A percentile compares a stretch with the other conserved stretches of the same genome.
Conservation (phyloP, 2,888 invertebrate species). For the Limnephilus marmoratus region DNA sequence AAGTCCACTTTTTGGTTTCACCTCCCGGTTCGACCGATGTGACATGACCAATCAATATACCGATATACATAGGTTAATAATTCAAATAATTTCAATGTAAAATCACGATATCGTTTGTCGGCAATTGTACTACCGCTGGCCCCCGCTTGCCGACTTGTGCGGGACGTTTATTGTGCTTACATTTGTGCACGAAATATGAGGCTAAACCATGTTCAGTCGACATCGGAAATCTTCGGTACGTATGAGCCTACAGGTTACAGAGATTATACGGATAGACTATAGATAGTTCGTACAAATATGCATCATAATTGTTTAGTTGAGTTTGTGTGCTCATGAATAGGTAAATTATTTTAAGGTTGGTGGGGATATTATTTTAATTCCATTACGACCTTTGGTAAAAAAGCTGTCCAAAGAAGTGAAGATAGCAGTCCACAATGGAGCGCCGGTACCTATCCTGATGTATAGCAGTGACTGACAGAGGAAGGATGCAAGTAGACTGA, state of each 20-base stretch:
- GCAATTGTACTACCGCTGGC: slow-evolving; percentile 43
- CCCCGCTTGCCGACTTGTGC: slow-evolving; percentile 8
- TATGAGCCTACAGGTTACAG: too few species aligned
- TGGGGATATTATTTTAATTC: too few species aligned
- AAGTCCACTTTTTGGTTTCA: background rate
- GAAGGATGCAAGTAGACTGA: too few species aligned
- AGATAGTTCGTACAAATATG: too few species aligned
- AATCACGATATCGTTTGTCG: slow-evolving; percentile 61
- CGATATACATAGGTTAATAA: slow-evolving; percentile 50
- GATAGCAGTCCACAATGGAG: too few species aligned
- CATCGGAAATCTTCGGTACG: slow-evolving; percentile 10
- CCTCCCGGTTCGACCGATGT: slow-evolving; percentile 13
- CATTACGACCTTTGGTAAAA: too few species aligned
- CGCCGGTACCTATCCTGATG: too few species aligned
- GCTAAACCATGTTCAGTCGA: slow-evolving; percentile 2
- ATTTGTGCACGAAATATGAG: slow-evolving; percentile 11
- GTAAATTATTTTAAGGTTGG: too few species aligned
- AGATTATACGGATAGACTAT: background rate
- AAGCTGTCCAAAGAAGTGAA: too few species aligned
- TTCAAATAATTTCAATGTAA: slow-evolving; percentile 51
- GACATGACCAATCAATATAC: slow-evolving; percentile 61
- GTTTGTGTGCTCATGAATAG: too few species aligned
- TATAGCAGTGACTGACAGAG: too few species aligned
- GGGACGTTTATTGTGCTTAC: background rate
- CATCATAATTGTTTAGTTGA: too few species aligned